Conservation (phyloP, 2,113 vertebrate species). For the Melanerpes aurifrons region DNA sequence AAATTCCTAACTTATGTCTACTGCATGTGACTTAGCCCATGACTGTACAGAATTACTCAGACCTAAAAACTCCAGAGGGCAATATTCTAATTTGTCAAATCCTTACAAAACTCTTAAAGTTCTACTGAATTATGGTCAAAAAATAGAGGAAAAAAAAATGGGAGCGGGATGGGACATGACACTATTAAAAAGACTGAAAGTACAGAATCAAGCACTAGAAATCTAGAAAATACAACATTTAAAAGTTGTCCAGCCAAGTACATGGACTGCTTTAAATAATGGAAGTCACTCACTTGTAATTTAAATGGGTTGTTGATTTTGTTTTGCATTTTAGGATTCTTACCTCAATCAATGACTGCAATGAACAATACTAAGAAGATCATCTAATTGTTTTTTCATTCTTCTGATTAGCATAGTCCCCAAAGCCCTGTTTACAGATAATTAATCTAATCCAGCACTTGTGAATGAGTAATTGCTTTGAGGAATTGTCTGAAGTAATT, state of each 20-base stretch:
- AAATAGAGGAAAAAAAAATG: neutral
- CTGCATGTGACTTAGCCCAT: neutral
- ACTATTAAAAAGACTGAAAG: neutral
- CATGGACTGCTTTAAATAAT: neutral
- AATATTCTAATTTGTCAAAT: neutral
- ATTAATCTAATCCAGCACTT: slow-evolving; percentile 25
- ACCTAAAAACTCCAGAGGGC: neutral
- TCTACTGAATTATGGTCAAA: neutral
- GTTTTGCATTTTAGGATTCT: neutral
- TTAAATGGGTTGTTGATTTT: neutral
- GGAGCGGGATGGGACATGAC: too few species aligned
- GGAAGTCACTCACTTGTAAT: neutral
- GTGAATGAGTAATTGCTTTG: neutral
- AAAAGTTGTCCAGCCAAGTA: neutral
- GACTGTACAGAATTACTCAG: neutral
- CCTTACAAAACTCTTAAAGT: neutral
- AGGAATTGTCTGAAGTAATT: neutral
- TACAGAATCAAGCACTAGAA: neutral
- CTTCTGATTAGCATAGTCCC: slow-evolving; percentile 7
- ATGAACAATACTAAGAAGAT: neutral
- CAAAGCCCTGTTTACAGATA: neutral
- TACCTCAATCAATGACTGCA: neutral
- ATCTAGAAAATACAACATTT: neutral
- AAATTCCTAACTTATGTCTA: neutral
- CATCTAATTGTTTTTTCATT: neutral